Conservation (phyloP, 2,113 vertebrate species). For the Willisornis vidua region DNA sequence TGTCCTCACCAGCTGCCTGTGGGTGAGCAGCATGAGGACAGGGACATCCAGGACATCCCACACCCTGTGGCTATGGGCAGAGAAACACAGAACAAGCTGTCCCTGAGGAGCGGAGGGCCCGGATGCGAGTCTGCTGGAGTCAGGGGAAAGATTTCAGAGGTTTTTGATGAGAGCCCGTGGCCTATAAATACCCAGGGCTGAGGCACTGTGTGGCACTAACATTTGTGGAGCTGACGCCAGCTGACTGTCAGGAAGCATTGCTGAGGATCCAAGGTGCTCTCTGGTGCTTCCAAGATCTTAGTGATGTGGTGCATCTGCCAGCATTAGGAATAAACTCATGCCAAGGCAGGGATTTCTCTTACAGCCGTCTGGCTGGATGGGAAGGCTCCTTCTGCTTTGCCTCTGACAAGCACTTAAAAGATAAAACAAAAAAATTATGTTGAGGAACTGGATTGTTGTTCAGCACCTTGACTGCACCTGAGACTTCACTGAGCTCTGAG, state of each 20-base stretch:
- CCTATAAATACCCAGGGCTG: not conserved
- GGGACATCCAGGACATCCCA: not conserved
- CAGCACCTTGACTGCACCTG: not conserved
- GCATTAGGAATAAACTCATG: not conserved
- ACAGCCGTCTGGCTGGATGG: not conserved
- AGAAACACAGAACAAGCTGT: not conserved
- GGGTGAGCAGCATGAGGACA: not conserved
- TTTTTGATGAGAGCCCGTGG: not conserved
- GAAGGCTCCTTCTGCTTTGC: not conserved
- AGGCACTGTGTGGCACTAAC: not conserved
- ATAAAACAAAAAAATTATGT: not conserved
- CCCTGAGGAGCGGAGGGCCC: not conserved
- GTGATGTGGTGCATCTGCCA: not conserved
- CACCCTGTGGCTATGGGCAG: not conserved
- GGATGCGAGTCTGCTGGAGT: not conserved
- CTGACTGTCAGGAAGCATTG: not conserved
- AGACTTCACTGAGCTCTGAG: not conserved
- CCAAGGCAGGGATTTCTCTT: not conserved
- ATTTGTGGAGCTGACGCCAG: not conserved
- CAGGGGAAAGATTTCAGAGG: not conserved
- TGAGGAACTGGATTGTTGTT: not conserved
- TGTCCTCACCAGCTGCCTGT: not conserved
- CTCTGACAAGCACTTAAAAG: not conserved
- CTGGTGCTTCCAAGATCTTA: constrained; percentile 4
- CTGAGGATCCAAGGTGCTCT: not conserved